Base-by-base conservation (phyloP, 2,888 invertebrate species). In the Cremastinae sp. region DNA sequence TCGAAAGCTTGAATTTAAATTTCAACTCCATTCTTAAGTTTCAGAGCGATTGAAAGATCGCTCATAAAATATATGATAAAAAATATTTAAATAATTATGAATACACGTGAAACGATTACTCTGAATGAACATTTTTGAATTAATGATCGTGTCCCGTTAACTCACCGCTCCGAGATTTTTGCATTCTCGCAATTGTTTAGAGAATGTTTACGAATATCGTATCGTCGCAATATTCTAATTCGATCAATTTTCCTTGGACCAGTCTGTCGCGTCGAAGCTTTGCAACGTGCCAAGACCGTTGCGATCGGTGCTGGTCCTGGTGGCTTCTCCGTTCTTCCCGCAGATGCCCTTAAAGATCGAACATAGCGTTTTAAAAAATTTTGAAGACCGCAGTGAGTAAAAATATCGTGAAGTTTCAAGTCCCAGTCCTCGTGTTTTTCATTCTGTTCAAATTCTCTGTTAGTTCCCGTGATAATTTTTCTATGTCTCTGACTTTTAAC, bases 181-280 rank as follows among this genome's bases (percentile, higher is more conserved):
- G n/a, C n/a, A n/a, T n/a, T n/a, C n/a, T n/a, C n/a, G n/a, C n/a
- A n/a, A n/a, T n/a, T n/a, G n/a, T n/a, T n/a, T n/a, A n/a, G n/a
- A n/a, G n/a, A n/a, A n/a, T n/a, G n/a, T n/a, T n/a, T n/a, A n/a
- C n/a, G n/a, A n/a, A n/a, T n/a, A 41, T 8, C 9, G 18, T 39
- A 7, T 56, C 22, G 14, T 51, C 39, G 9, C n/a, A 16, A 51
- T 22, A 22, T 37, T 77, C 78, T 82, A 83, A 80, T 80, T 78
- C 79, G 74, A 74, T 85, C 87, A 62, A 62, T 72, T 75, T 68
- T 62, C 85, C 80, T 84, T 51, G 43, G 81, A 78, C 73, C 79
- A 88, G 88, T 88, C 81, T 85, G 84, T 85, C 88, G 88, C 83
- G 83, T 87, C 84, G 86, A 83, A 84, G 83, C 83, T 82, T 83